Percentiles rank a stretch among this genome's conserved stretches.
phyloP scores from a whole-genome alignment of 2,113 vertebrate genomes.

The Elachura formosa region DNA sequence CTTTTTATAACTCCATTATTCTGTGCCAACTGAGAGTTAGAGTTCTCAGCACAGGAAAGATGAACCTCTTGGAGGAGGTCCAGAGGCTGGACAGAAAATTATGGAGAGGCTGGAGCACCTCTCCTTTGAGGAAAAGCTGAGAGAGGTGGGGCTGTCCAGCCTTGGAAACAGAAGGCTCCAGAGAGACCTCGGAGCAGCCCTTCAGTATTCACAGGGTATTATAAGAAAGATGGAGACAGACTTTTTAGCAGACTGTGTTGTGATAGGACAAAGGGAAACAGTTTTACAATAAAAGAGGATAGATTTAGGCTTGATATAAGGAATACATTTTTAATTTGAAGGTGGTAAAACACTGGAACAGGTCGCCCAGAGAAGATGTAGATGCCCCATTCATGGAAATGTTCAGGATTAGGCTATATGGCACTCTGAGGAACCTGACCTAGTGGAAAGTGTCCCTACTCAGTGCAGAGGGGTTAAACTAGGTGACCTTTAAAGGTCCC shows the following conservation, averaged over 20 bases:
- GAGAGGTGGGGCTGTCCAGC: not conserved
- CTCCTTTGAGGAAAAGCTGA: not conserved
- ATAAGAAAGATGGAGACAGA: not conserved
- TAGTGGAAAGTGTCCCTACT: not conserved
- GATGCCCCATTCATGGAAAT: not conserved
- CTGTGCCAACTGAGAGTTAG: not conserved
- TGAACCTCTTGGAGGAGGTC: not conserved
- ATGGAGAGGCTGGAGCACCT: not conserved
- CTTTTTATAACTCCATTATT: conserved; percentile 35
- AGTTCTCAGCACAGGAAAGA: not conserved
- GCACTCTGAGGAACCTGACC: not conserved
- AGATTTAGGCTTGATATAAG: not conserved
- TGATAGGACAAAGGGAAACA: not conserved
- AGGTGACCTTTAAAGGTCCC: not conserved
- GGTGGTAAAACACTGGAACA: not conserved
- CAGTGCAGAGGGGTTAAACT: not conserved
- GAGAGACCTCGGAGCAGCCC: not conserved
- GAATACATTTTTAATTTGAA: not conserved
- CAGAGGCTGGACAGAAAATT: not conserved
- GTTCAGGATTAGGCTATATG: not conserved
- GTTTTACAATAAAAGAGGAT: not conserved
- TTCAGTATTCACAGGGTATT: not conserved
- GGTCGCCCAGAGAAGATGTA: not conserved
- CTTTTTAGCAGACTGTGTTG: not conserved
- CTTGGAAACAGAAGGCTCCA: not conserved